These are phyloP conservation scores for Xenentodon cancila DNA, from an alignment of 2,797 vertebrate genomes.

Conservation along the genomic window DNA sequence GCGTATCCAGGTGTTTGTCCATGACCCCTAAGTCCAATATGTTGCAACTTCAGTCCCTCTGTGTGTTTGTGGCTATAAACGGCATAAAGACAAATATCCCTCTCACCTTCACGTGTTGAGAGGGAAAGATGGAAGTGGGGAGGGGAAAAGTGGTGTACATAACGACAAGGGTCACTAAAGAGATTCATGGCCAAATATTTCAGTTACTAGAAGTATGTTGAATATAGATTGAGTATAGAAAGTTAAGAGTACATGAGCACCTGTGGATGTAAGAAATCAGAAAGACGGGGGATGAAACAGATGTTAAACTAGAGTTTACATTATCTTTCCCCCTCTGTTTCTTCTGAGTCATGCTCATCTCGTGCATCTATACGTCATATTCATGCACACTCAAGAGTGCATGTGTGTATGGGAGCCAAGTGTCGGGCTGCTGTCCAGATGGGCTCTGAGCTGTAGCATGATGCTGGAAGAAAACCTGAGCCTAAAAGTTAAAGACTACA, in stretches of 20 bases:
- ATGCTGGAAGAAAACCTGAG: conserved; percentile 31
- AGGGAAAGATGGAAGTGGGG: conserved; percentile 45
- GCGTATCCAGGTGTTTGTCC: conserved; percentile 46
- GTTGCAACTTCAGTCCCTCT: conserved; percentile 16
- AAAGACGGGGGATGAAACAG: background rate
- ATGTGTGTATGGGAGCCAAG: background rate
- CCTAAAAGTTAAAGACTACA: conserved; percentile 18
- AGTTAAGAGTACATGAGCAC: background rate
- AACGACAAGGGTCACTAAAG: conserved; percentile 12
- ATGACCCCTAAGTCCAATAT: conserved; percentile 53
- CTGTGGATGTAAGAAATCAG: background rate
- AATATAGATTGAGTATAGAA: no score
- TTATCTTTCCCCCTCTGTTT: conserved; percentile 1
- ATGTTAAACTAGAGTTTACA: background rate
- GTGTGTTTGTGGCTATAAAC: conserved; percentile 25
- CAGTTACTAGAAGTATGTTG: background rate
- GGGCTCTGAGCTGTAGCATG: conserved; percentile 28
- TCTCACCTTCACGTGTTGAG: conserved; percentile 38
- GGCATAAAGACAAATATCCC: conserved; percentile 44
- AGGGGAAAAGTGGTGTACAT: background rate
- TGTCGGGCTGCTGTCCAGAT: conserved; percentile 12
- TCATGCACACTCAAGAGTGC: conserved; percentile 3
- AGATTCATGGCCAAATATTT: background rate
- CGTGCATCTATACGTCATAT: conserved; percentile 16
- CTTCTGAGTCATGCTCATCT: conserved; percentile 18